Conservation (phyloP, 2,888 invertebrate genomes). For the Aleiodes leptofemur region DNA sequence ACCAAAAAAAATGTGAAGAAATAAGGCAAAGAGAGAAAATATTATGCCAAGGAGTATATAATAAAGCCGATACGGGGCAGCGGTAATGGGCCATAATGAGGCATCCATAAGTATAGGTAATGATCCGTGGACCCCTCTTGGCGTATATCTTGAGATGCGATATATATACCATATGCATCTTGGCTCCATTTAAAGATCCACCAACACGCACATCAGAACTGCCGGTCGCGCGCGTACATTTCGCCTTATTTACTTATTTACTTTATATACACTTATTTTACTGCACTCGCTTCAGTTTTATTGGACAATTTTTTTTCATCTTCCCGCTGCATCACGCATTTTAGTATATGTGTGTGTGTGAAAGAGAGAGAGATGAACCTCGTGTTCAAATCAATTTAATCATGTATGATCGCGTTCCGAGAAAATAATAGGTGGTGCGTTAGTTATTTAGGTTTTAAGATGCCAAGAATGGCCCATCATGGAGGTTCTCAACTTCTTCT, state of each 20-base stretch:
- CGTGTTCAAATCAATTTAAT: slow-evolving; percentile 70
- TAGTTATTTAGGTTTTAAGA: slow-evolving; percentile 66
- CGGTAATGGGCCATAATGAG: slow-evolving; percentile 74
- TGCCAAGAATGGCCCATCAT: slow-evolving; percentile 59
- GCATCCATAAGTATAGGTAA: slow-evolving; percentile 72
- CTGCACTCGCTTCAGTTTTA: slow-evolving; percentile 58
- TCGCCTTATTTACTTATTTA: slow-evolving; percentile 67
- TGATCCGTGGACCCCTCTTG: slow-evolving; percentile 62
- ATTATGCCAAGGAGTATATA: slow-evolving; percentile 62
- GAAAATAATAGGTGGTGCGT: slow-evolving; percentile 71
- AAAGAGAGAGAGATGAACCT: slow-evolving; percentile 52
- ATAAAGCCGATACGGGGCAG: slow-evolving; percentile 70
- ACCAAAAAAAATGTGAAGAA: slow-evolving; percentile 16
- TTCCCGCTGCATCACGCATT: background rate
- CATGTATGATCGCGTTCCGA: slow-evolving; percentile 65
- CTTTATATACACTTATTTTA: slow-evolving; percentile 62
- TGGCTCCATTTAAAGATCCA: slow-evolving; percentile 53
- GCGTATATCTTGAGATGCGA: slow-evolving; percentile 53
- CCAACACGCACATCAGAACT: slow-evolving; percentile 46
- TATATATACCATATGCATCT: slow-evolving; percentile 40
- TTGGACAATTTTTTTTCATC: slow-evolving; percentile 42
- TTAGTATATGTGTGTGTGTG: background rate
- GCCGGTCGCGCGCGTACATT: slow-evolving; percentile 43
- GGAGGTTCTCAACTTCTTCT: slow-evolving; percentile 63
- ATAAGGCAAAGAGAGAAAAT: slow-evolving; percentile 28